A percentile compares a stretch with the other conserved stretches of the same genome.
Evolutionary conservation across 2,113 vertebrate genomes (phyloP).

Genomic region (Panurus biarmicus): DNA sequence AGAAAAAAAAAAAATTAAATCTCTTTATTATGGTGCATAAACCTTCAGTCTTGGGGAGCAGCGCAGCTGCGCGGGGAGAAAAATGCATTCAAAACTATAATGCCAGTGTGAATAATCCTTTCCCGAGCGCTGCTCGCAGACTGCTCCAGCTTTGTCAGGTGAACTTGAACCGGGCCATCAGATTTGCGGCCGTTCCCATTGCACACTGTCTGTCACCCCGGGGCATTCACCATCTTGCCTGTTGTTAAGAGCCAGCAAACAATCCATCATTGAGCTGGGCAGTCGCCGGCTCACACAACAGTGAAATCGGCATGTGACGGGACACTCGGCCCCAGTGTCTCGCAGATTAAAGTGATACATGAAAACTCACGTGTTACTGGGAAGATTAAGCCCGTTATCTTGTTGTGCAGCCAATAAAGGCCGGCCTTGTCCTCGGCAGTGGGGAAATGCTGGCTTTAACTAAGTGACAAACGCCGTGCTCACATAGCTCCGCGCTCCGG

Average conservation of each 20-base stretch:
- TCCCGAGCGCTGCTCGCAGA: constrained; percentile 64
- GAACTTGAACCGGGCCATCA: constrained; percentile 74
- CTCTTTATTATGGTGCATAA: constrained; percentile 76
- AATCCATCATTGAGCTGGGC: constrained; percentile 71
- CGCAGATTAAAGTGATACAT: constrained; percentile 75
- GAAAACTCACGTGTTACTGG: constrained; percentile 69
- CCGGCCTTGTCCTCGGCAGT: not conserved
- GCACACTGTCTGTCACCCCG: constrained; percentile 72
- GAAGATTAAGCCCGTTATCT: constrained; percentile 70
- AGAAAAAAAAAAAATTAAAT: constrained; percentile 61
- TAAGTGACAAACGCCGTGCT: not conserved
- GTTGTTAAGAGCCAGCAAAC: constrained; percentile 70
- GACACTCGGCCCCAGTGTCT: constrained; percentile 60
- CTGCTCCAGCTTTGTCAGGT: constrained; percentile 77
- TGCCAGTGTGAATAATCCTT: constrained; percentile 80
- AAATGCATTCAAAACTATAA: constrained; percentile 74
- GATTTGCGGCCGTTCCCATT: constrained; percentile 61
- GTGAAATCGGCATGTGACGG: constrained; percentile 72
- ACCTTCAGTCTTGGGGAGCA: constrained; percentile 63
- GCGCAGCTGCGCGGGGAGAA: constrained; percentile 71
- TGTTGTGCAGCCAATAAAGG: constrained; percentile 65
- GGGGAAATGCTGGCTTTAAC: constrained; percentile 30
- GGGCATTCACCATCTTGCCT: constrained; percentile 77
- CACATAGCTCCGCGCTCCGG: not conserved
- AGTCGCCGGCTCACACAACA: constrained; percentile 71